Percentiles rank a stretch among this genome's conserved stretches.
phyloP scores from a whole-genome alignment of 2,113 vertebrate genomes.

The Mormyrus lacerda region DNA sequence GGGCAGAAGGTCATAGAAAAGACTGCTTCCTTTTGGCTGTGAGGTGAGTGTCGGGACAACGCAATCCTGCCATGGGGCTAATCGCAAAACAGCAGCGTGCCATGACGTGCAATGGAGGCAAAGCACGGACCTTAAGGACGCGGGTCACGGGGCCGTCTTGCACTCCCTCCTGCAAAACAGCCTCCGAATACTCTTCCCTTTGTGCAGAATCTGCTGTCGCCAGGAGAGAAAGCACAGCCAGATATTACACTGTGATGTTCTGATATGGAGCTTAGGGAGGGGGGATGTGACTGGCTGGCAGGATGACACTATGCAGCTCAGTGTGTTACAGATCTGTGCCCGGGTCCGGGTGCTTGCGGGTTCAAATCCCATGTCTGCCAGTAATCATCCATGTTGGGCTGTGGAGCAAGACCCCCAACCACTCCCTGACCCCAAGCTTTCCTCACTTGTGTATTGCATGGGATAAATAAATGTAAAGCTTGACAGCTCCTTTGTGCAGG shows the following conservation, averaged over 20 bases:
- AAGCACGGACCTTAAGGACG: neutral
- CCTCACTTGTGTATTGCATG: neutral
- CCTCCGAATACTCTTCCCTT: constrained; percentile 15
- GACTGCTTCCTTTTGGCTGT: neutral
- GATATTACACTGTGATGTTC: constrained; percentile 32
- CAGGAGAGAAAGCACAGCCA: constrained; percentile 30
- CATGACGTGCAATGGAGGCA: neutral
- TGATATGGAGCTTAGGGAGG: constrained; percentile 44
- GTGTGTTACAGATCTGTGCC: neutral
- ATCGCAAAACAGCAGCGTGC: neutral
- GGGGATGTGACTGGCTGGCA: constrained; percentile 15
- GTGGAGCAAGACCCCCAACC: neutral
- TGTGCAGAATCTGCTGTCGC: constrained; percentile 29
- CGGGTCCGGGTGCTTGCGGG: neutral
- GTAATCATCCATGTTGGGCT: neutral
- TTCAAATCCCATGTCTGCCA: neutral
- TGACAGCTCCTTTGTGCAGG: neutral
- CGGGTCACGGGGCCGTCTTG: neutral
- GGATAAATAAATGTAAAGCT: neutral
- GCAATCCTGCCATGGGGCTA: neutral
- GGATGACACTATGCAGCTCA: neutral
- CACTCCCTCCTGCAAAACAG: constrained; percentile 2
- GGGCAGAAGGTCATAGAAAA: neutral
- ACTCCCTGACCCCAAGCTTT: neutral
- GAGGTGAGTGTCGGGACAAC: neutral